Evolutionary conservation across 2,888 invertebrate species (phyloP), one percentile per base, ranked within the genome.

Genomic region (Nomada ruficornis): DNA sequence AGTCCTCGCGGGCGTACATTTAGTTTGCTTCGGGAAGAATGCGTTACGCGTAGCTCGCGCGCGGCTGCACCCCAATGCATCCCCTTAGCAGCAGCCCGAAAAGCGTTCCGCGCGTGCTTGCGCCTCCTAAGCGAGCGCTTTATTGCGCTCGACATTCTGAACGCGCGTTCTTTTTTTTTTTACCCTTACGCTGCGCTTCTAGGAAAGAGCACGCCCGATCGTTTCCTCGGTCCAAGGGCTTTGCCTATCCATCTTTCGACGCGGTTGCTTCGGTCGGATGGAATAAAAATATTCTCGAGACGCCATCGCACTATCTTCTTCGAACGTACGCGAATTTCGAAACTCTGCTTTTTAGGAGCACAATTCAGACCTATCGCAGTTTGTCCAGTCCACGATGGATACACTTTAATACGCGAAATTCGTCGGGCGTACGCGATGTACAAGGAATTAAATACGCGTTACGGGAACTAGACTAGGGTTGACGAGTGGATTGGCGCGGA

Each of bases 31-130:
- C 54, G 52, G 20, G 77, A 75, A 77, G 82, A 72, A 83, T 71
- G 67, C 78, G 64, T 62, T 63, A 20, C 64, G 68, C 67, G 59
- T 69, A n/a, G 29, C 52, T 69, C 42, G 18, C 47, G 64, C 54
- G 59, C 47, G 52, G 68, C 50, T 75, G 75, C 79, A 68, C 44
- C 70, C 52, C 44, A 44, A 62, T 23, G 55, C 75, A 55, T 26
- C 65, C 77, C 65, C 80, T 80, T 60, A 59, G 52, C 80, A 59
- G 50, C 44, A 15, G 13, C 42, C 44, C 68, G 79, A 79, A 83
- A 83, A 82, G 83, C 83, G 83, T 83, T 86, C 83, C 86, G 63
- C 62, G 80, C 86, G 82, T 83, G 84, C 86, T 82, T 80, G 59
- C 71, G 54, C 36, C 62, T 71, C 70, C 64, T 55, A 47, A 69